Base-by-base conservation (phyloP, 30 jellyfish, hydroid and myxozoan genomes). In the Mastigias papua region DNA sequence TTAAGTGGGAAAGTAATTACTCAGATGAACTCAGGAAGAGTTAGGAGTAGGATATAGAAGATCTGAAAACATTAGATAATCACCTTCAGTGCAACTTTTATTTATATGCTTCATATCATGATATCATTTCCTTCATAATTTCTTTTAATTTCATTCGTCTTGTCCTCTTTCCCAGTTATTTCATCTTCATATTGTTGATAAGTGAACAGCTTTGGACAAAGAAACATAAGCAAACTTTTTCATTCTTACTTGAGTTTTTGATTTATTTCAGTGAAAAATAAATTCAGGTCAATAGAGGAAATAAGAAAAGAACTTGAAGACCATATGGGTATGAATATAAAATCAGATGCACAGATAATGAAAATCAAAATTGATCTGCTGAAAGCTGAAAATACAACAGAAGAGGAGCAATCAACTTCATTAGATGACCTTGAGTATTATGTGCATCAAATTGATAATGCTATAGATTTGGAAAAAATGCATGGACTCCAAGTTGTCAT, bases 361-460 rank as follows among this genome's bases (percentile, higher is more conserved):
- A 78, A 82, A 42, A 63, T 80, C 30, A 60, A 68, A 16, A 37
- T 95, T 26, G 91, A 71, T 28, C 22, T 86, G 17, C 69, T 95
- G 31, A 61, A 65, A 37, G 87, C 91, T 22, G 78, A 48, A 26
- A 74, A 86, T 32, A 60, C 92, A 34, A 79, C 97, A 0, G 90
- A 69, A 21, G 63, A 46, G 28, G 97, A 89, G 32, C 86, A 48
- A 48, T 79, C 60, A 29, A 79, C 11, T 27, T 97, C 97, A 6
- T 37, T 95, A 48, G 96, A 90, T 13, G 93, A 85, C 65, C 66
- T 95, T 10, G 99, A 95, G 60, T 67, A 89, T 77, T 95, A 89
- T 73, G 97, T 87, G 7, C 99, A 95, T 81, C 98, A 95, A 63
- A 82, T 90, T 15, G 97, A 90, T 34, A 95, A 90, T 86, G 99